Evolutionary conservation across 1,140 invertebrate species (phyloP), one percentile per base, ranked within the genome.

Genomic region (Doryteuthis pealeii): DNA sequence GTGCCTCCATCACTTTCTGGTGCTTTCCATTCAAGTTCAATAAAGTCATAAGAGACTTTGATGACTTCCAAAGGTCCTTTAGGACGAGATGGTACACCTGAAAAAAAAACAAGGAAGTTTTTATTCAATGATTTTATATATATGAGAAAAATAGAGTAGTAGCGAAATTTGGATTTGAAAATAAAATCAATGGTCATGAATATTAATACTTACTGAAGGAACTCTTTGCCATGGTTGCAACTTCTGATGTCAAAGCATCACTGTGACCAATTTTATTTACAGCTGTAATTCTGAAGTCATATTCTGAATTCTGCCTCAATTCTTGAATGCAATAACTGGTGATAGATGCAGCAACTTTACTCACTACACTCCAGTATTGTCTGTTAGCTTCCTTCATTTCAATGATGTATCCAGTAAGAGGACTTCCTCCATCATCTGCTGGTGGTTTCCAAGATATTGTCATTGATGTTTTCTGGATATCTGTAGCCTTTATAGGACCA

Each of bases 261-360:
- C 96, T 97, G 87, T 98, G 95, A 14, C 96, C 97, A 85, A 95
- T 93, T 80, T 94, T 94, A 86, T 99, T 98, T 88, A 97, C 95
- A 3, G 96, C 96, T 89, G 95, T 96, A 1, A 98, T 92, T 66
- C 95, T 91, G 89, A 98, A 98, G 84, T 92, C 92, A 87, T 98
- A 98, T 82, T 96, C 93, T n/a, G 94, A 96, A 14, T 94, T 94
- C 89, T 95, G 92, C 82, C 94, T 92, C n/a, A 99, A 93, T 78
- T 94, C 93, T 0, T 91, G 92, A 1, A 97, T 95, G 14, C 75
- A 80, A 80, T 77, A 85, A 40, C 77, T 70, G 2, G 92, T 95
- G 0, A 94, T 90, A 15, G 93, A 87, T 79, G 95, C 93, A 28
- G 94, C 93, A 35, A 82, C 79, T 45, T 81, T 73, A 32, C 79